These are phyloP conservation scores for Rhynchotus rufescens DNA, from an alignment of 2,797 vertebrate genomes.

Conservation along the genomic window DNA sequence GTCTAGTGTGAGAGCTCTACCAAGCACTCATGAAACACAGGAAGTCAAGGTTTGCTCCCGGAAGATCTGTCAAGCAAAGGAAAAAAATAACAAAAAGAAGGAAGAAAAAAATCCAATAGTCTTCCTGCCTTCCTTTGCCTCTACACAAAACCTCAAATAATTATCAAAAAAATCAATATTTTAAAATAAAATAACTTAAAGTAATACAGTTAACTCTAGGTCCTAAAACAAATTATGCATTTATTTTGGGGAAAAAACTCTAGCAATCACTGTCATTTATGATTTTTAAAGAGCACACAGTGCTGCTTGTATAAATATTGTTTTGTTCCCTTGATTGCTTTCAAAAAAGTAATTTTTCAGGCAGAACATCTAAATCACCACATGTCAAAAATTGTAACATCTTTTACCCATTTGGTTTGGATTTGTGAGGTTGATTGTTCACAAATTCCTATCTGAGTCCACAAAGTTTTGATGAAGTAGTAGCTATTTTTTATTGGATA, in stretches of 20 bases:
- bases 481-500: slow-evolving; percentile 35
- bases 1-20: background rate
- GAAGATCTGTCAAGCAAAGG: background rate
- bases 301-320: background rate
- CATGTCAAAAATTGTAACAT: background rate
- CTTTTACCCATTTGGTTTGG: slow-evolving; percentile 3
- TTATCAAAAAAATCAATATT: background rate
- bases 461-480: background rate
- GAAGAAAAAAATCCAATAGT: no score
- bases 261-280: background rate
- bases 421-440: background rate
- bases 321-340: slow-evolving; percentile 28
- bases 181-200: background rate
- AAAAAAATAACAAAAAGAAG: background rate
- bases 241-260: background rate
- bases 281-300: background rate
- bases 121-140: background rate
- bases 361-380: slow-evolving; percentile 33
- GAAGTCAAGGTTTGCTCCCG: background rate
- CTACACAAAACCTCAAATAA: background rate
- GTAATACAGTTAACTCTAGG: background rate
- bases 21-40: background rate
- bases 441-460: background rate
- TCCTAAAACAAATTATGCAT: background rate
- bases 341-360: slow-evolving; percentile 40